Base-by-base conservation (phyloP, 2,113 vertebrate genomes). In the Trinectes maculatus region DNA sequence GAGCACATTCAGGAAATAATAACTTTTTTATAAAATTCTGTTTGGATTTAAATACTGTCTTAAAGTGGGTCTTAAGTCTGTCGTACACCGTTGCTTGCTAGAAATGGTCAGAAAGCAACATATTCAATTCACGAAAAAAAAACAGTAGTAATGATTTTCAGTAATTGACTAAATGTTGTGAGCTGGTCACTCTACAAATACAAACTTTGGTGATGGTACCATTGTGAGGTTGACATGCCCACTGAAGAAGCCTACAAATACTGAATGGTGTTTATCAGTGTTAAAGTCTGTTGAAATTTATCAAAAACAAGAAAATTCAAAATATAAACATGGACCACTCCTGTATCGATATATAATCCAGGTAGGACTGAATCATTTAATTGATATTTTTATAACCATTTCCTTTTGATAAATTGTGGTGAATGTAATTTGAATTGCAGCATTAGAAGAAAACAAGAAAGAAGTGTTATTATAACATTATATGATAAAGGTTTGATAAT, bases 391-490 rank as follows among this genome's bases (percentile, higher is more conserved):
- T 2, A 4, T 57, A 57, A 34, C 1, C 1, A 26, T 28, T 11
- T 36, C 7, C 29, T 31, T 58, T 3, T 39, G 8, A 52, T 21
- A 2, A 42, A 47, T 6, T 16, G 4, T 31, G 6, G 22, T 12
- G 1, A 12, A 6, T 19, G 15, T 10, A 19, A 49, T 22, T 16
- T 22, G 10, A 25, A 10, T 59, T 5, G 11, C 48, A 31, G 42
- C 16, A 16, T 33, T 47, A 51, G 25, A 47, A 26, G 28, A 10
- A 36, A 51, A 11, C 39, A 25, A 7, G 21, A 12, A 6, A 52
- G 13, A 51, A 78, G 60, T 77, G 72, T 77, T 77, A 71, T 57
- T 48, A 18, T 68, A 9, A 53, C 28, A 2, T 53, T 33, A 2
- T 9, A 42, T 34, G 8, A 42, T 15, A 0, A 26, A 36, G 3